A percentile compares a stretch with the other conserved stretches of the same genome.
These are phyloP conservation scores for Acheta domesticus DNA, from an alignment of 2,888 invertebrate species.

Conservation along the genomic window DNA sequence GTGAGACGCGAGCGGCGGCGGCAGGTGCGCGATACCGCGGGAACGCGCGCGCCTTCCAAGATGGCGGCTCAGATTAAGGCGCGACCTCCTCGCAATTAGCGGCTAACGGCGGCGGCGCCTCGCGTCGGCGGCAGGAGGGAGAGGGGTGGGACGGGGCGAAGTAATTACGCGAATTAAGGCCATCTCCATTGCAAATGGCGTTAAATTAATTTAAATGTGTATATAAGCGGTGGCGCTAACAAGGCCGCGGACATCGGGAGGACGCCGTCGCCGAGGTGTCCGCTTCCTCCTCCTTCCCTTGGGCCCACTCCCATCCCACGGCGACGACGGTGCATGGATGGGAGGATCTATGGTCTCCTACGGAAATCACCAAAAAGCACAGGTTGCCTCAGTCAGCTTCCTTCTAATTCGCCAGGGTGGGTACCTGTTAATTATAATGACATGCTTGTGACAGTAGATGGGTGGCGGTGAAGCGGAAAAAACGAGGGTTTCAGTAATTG, in stretches of 20 bases:
- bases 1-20: neutral
- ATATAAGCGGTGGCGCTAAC: neutral
- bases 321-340: too few relatives aligned
- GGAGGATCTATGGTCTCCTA: too few relatives aligned
- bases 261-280: neutral
- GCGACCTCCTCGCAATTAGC: constrained; percentile 1
- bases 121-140: too few relatives aligned
- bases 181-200: constrained; percentile 7
- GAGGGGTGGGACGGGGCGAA: neutral
- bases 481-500: too few relatives aligned
- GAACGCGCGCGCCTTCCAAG: neutral
- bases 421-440: too few relatives aligned
- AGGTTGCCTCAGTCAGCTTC: too few relatives aligned
- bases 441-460: too few relatives aligned
- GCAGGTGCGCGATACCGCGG: constrained; percentile 1
- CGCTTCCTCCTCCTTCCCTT: too few relatives aligned
- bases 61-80: neutral
- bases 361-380: too few relatives aligned
- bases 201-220: neutral
- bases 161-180: neutral
- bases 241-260: neutral
- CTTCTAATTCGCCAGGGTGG: too few relatives aligned
- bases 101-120: neutral
- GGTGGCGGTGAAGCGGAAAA: too few relatives aligned
- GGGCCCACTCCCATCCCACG: too few relatives aligned